phyloP scores from a whole-genome alignment of 2,797 vertebrate species.

The Ctenopoma multispine region DNA sequence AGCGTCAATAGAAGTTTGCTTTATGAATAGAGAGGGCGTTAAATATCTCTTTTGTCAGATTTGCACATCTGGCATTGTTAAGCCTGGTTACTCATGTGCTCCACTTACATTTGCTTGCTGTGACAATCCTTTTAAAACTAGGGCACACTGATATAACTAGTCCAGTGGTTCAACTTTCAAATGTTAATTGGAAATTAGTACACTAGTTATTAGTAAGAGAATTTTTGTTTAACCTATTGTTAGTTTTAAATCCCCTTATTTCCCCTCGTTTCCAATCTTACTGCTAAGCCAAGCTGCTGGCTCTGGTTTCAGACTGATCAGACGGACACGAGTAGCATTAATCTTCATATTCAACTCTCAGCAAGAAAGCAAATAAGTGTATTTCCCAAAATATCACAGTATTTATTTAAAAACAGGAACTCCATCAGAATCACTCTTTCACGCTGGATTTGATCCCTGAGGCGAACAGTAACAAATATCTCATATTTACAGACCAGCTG shows the following conservation, averaged over 20 bases:
- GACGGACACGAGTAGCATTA: too few relatives aligned
- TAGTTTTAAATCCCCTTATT: too few relatives aligned
- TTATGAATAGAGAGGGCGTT: conserved; percentile 13
- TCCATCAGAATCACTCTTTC: neutral
- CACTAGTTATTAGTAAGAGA: too few relatives aligned
- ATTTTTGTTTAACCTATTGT: too few relatives aligned
- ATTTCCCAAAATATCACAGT: too few relatives aligned
- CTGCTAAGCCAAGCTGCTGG: too few relatives aligned
- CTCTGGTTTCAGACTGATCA: too few relatives aligned
- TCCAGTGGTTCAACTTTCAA: too few relatives aligned
- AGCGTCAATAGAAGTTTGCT: conserved; percentile 6
- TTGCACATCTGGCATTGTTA: conserved; percentile 7
- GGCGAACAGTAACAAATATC: conserved; percentile 14
- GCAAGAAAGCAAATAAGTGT: too few relatives aligned
- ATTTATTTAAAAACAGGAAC: neutral
- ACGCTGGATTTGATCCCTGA: conserved; percentile 1
- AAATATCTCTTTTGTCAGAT: neutral
- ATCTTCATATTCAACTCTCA: too few relatives aligned
- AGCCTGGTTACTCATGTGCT: conserved; percentile 6
- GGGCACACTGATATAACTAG: neutral
- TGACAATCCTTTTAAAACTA: conserved; percentile 21
- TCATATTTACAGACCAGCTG: conserved; percentile 13
- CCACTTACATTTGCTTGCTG: neutral
- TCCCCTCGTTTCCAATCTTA: too few relatives aligned
- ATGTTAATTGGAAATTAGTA: too few relatives aligned